phyloP scores from a whole-genome alignment of 92 coral and sea anemone species.

The Galaxea fascicularis region DNA sequence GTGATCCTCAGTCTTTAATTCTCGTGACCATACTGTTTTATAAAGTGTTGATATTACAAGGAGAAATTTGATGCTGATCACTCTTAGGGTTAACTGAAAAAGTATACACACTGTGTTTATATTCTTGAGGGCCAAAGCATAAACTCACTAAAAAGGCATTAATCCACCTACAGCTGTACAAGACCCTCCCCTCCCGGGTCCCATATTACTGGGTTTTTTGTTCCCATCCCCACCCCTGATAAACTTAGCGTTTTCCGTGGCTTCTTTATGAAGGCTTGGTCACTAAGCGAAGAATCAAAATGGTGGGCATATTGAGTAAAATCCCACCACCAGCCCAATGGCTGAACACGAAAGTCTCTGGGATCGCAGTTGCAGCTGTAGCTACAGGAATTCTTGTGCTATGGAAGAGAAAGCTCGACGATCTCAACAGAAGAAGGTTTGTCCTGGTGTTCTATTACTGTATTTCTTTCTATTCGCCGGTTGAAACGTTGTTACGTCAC shows the following conservation, averaged over 20 bases:
- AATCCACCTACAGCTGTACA: no score
- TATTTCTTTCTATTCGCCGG: not conserved
- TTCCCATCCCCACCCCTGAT: not conserved
- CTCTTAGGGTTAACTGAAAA: no score
- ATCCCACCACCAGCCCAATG: constrained; percentile 54
- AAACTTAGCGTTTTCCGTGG: not conserved
- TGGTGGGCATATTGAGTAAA: constrained; percentile 79
- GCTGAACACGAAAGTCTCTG: constrained; percentile 68
- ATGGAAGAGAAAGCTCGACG: constrained; percentile 76
- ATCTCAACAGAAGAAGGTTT: constrained; percentile 67
- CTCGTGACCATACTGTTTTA: no score
- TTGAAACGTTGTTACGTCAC: not conserved
- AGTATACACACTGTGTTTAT: no score
- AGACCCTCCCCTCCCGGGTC: not conserved
- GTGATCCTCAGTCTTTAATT: no score
- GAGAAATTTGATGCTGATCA: no score
- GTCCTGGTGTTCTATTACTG: not conserved
- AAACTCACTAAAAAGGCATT: no score
- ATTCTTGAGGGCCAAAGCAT: no score
- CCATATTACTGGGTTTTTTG: no score
- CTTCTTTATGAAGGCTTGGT: constrained; percentile 7
- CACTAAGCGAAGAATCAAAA: constrained; percentile 39
- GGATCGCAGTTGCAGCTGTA: constrained; percentile 69
- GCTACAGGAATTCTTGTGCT: constrained; percentile 70
- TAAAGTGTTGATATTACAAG: no score